Evolutionary conservation across 1,140 invertebrate species (phyloP).

Genomic region (Anagrus nilaparvatae): DNA sequence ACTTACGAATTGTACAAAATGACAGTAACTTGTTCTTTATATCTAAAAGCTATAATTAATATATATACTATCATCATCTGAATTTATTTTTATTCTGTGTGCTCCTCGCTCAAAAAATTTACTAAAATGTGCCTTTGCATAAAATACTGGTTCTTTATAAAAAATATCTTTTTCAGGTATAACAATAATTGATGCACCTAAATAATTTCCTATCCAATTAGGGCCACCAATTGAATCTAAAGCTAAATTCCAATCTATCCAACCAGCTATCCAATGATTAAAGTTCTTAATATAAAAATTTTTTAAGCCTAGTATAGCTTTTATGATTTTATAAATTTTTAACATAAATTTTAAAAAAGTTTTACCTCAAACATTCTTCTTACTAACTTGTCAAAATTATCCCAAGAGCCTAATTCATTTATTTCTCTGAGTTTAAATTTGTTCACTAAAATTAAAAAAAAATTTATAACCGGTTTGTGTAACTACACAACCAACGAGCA

Average conservation of each 20-base stretch:
- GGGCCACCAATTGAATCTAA: conserved; percentile 69
- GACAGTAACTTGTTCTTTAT: conserved; percentile 44
- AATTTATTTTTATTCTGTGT: conserved; percentile 27
- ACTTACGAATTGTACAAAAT: conserved; percentile 54
- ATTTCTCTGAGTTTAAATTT: no score
- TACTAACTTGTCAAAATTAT: no score
- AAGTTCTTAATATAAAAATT: conserved; percentile 9
- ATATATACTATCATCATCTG: conserved; percentile 17
- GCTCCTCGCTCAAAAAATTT: conserved; percentile 63
- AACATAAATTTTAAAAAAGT: no score
- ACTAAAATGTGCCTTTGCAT: conserved; percentile 77
- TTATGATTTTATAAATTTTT: no score
- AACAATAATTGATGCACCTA: conserved; percentile 71
- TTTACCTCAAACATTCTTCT: no score
- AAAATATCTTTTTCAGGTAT: conserved; percentile 40
- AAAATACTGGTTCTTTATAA: conserved; percentile 45
- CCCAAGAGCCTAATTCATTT: no score
- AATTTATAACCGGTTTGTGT: neutral
- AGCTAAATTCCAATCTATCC: conserved; percentile 87
- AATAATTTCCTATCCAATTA: conserved; percentile 68
- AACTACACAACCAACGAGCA: no score
- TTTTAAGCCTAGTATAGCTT: neutral
- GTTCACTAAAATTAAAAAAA: neutral
- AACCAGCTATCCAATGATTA: conserved; percentile 60
- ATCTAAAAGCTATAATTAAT: conserved; percentile 44